These are phyloP conservation scores for Psettodes erumei DNA, from an alignment of 2,113 vertebrate genomes.

Conservation along the genomic window DNA sequence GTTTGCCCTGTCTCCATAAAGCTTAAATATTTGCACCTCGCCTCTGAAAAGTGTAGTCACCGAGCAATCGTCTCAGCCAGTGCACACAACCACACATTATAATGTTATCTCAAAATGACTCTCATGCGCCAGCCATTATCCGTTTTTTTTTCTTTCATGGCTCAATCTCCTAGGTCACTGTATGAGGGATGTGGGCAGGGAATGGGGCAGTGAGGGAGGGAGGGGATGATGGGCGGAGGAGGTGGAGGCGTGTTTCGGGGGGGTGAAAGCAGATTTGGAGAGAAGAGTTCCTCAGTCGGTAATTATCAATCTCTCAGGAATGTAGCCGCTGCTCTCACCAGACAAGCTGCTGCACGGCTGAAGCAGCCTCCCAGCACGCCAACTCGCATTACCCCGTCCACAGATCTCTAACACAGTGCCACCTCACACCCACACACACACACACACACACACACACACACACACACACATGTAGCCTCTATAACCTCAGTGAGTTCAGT, in stretches of 20 bases:
- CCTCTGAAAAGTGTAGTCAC: slow-evolving; percentile 12
- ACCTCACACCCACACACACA: not conserved
- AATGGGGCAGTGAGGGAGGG: not conserved
- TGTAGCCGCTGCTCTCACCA: slow-evolving; percentile 71
- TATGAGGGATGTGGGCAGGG: slow-evolving; percentile 16
- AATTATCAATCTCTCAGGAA: slow-evolving; percentile 84
- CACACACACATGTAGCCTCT: not conserved
- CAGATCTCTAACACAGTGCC: slow-evolving; percentile 25
- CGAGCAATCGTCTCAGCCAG: slow-evolving; percentile 32
- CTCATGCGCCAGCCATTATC: slow-evolving; percentile 67
- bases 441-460: not conserved
- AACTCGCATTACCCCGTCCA: slow-evolving; percentile 37
- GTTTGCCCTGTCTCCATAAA: slow-evolving; percentile 8
- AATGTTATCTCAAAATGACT: slow-evolving; percentile 70
- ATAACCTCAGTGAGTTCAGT: slow-evolving; percentile 24
- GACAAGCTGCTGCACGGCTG: slow-evolving; percentile 80
- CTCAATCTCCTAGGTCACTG: slow-evolving; percentile 39
- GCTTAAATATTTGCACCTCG: slow-evolving; percentile 1
- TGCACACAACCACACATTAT: slow-evolving; percentile 39
- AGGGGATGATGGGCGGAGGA: not conserved
- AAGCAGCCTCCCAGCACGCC: slow-evolving; percentile 39
- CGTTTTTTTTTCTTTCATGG: slow-evolving; percentile 31
- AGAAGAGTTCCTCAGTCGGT: slow-evolving; percentile 70
- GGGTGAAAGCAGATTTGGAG: slow-evolving; percentile 69
- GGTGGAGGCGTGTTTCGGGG: not conserved